Base-by-base conservation (phyloP, 2,113 vertebrate genomes). In the Choloepus hoffmanni region DNA sequence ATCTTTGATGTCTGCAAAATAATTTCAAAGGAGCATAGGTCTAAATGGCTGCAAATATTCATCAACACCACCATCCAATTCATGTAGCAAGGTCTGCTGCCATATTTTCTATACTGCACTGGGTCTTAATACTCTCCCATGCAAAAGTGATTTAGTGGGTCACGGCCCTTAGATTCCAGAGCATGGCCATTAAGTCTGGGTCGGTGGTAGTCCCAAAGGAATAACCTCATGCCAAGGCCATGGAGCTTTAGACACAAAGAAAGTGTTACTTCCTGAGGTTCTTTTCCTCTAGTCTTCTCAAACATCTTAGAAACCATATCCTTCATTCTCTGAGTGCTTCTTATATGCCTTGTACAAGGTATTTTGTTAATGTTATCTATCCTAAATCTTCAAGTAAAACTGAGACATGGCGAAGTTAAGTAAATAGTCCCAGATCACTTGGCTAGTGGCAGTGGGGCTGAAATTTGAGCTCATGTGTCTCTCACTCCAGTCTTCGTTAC, bases 101-200 rank as follows among this genome's bases (percentile, higher is more conserved):
- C 48, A 33, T 45, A 48, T 84, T 91, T 94, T 55, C 79, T 76
- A 70, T 9, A 55, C 7, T 68, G 16, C 53, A 79, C 28, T 55
- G 90, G 48, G 43, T 60, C 85, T 94, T 87, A 67, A 67, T 85
- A 7, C 24, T 84, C 94, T 9, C 9, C 19, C 81, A 83, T 68
- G 2, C 78, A 73, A 77, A 72, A 53, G 28, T 60, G 70, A 96
- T 48, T 92, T 92, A 92, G 53, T 65, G 23, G 50, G 40, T 89
- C n/a, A 78, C 48, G 88, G 21, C 18, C 19, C 28, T 85, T 84
- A 91, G 48, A 55, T 43, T 82, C 19, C n/a, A 24, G 58, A 83
- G 62, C 40, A 15, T 62, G 68, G 33, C 48, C 24, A 14, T 86
- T 95, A 85, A 21, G 7, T 81, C 45, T 78, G 77, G 48, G 53